phyloP scores from a whole-genome alignment of 2,797 vertebrate genomes.

The Pipistrellus pygmaeus region DNA sequence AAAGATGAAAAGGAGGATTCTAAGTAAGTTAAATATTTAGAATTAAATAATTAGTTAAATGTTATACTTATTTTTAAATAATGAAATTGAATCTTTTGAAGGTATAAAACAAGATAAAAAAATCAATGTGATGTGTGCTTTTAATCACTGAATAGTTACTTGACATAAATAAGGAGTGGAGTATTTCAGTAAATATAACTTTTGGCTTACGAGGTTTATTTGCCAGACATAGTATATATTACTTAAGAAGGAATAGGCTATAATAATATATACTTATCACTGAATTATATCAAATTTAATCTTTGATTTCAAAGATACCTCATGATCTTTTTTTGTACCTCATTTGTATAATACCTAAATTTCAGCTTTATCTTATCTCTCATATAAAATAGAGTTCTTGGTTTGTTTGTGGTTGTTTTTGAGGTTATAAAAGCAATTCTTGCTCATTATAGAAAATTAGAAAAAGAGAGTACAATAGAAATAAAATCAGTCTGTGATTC shows the following conservation, averaged over 20 bases:
- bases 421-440: conserved; percentile 37
- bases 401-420: conserved; percentile 19
- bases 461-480: conserved; percentile 13
- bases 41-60: conserved; percentile 43
- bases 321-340: neutral
- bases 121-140: neutral
- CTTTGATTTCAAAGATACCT: conserved; percentile 32
- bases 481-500: neutral
- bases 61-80: conserved; percentile 30
- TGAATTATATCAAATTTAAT: neutral
- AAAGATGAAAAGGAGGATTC: conserved; percentile 99
- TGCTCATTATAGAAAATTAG: conserved; percentile 15
- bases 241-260: neutral
- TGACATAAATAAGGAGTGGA: neutral
- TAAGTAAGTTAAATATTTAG: conserved; percentile 90
- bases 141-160: neutral
- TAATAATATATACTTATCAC: neutral
- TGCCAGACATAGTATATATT: neutral
- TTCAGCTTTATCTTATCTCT: conserved; percentile 4
- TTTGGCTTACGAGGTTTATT: conserved; percentile 19
- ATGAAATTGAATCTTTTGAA: neutral
- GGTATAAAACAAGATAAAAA: neutral
- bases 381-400: conserved; percentile 22
- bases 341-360: conserved; percentile 2
- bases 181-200: conserved; percentile 21